Base-by-base conservation (phyloP, 2,797 vertebrate species). In the Rhynchonycteris naso region DNA sequence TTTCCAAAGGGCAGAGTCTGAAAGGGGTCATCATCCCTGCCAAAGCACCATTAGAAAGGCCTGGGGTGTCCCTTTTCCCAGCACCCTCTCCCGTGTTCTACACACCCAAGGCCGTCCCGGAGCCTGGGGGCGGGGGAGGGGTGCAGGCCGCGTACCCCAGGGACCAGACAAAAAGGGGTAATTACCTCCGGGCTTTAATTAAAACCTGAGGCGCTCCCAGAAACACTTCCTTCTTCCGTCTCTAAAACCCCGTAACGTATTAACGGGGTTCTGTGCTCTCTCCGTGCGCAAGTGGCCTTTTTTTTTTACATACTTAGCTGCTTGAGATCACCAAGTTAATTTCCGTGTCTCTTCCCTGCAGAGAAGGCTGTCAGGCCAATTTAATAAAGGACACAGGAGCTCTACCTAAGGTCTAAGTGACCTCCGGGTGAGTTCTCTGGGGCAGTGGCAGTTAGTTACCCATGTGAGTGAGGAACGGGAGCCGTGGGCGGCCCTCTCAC, bases 81-180 rank as follows among this genome's bases (percentile, higher is more conserved):
- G 35, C n/a, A 69, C 28, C 26, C 5, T 19, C 33, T 24, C 38
- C 56, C 12, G 33, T 14, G 30, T 15, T 54, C 69, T 47, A 50
- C 63, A 56, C 26, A 2, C 1, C 18, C 52, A 58, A 56, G 22
- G 15, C 19, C 19, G 21, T 74, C 22, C 50, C 6, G 4, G 58
- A 61, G 33, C 24, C 76, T 6, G 4, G 8, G 0, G 0, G 5
- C 14, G 0, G 0, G 10, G 10, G 4, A 2, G 21, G 26, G 14
- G 43, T 43, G 43, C 43, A 5, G n/a, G n/a, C n/a, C n/a, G n/a
- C n/a, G n/a, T n/a, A n/a, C n/a, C 90, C 84, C 0, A 0, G 1
- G 21, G 1, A 19, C 52, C 15, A 35, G 54, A 28, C 22, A 35
- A 50, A 30, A 58, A 33, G 33, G 43, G 38, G 15, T 18, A 33